Conservation (phyloP, 2,888 invertebrate species). For the Heliconius ethilla region DNA sequence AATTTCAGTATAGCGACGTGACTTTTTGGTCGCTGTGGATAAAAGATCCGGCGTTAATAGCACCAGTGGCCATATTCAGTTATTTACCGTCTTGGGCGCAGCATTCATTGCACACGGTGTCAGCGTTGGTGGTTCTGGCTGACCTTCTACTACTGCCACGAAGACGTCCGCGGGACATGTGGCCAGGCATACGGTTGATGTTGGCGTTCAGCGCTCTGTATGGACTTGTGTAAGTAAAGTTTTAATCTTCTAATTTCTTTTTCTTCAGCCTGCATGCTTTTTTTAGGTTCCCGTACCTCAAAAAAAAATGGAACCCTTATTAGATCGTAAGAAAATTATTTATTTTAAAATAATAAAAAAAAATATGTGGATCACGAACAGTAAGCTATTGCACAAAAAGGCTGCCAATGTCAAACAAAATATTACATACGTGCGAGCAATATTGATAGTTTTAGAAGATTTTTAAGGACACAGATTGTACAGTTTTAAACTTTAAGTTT, state of each 20-base stretch:
- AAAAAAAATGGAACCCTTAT: too few species aligned
- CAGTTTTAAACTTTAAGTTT: not conserved
- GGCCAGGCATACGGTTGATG: slow-evolving; percentile 47
- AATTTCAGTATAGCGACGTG: slow-evolving; percentile 54
- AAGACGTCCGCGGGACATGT: slow-evolving; percentile 50
- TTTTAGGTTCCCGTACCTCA: too few species aligned
- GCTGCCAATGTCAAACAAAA: slow-evolving; percentile 14
- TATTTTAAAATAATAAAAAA: not conserved
- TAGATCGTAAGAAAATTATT: not conserved
- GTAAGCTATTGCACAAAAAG: not conserved
- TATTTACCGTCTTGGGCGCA: slow-evolving; percentile 58
- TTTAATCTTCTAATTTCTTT: not conserved
- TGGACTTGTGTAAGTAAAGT: slow-evolving; percentile 52
- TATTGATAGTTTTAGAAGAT: not conserved
- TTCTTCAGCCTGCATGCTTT: not conserved
- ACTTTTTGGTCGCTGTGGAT: slow-evolving; percentile 56
- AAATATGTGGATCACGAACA: slow-evolving; percentile 5
- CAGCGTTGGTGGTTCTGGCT: slow-evolving; percentile 49
- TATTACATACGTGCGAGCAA: not conserved
- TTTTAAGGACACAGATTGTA: not conserved
- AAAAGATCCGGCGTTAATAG: slow-evolving; percentile 49
- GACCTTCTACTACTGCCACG: slow-evolving; percentile 58
- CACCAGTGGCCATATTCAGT: slow-evolving; percentile 50
- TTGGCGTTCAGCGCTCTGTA: slow-evolving; percentile 50
- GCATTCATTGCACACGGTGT: slow-evolving; percentile 58